Percentiles rank a stretch among this genome's conserved stretches.
phyloP scores from a whole-genome alignment of 92 coral and sea anemone genomes.

The Ricordea florida region DNA sequence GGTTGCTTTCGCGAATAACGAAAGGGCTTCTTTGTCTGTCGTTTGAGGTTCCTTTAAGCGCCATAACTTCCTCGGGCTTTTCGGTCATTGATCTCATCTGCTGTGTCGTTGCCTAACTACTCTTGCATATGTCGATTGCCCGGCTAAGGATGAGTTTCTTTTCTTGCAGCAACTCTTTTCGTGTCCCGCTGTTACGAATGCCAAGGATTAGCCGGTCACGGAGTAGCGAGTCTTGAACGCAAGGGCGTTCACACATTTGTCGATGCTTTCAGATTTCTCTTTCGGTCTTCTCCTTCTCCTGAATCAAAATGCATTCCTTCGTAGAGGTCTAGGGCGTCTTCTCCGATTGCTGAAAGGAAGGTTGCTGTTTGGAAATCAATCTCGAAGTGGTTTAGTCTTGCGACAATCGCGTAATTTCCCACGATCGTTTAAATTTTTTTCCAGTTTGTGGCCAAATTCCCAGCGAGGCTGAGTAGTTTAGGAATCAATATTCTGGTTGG shows the following conservation, averaged over 20 bases:
- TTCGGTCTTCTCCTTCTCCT: background rate
- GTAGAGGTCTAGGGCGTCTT: conserved; percentile 22
- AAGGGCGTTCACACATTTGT: background rate
- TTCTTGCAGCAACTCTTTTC: conserved; percentile 21
- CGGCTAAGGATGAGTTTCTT: conserved; percentile 9
- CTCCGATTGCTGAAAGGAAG: conserved; percentile 23
- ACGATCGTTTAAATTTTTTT: background rate
- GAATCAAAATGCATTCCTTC: conserved; percentile 20
- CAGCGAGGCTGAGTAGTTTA: background rate
- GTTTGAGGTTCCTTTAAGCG: background rate
- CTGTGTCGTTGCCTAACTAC: background rate
- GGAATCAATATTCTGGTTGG: background rate
- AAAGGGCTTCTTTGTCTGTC: background rate
- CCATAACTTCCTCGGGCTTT: background rate
- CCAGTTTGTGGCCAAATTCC: conserved; percentile 4
- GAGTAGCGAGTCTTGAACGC: background rate
- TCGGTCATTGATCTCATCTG: background rate
- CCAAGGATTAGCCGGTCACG: background rate
- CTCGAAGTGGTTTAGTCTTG: background rate
- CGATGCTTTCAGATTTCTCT: background rate
- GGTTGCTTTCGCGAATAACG: background rate
- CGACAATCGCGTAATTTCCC: background rate
- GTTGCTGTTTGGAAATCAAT: conserved; percentile 34
- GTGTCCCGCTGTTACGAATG: conserved; percentile 1
- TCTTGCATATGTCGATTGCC: conserved; percentile 16